A percentile compares a stretch with the other conserved stretches of the same genome.
Conservation (phyloP, 1,140 invertebrate genomes). For the Pseudoatta argentina region DNA sequence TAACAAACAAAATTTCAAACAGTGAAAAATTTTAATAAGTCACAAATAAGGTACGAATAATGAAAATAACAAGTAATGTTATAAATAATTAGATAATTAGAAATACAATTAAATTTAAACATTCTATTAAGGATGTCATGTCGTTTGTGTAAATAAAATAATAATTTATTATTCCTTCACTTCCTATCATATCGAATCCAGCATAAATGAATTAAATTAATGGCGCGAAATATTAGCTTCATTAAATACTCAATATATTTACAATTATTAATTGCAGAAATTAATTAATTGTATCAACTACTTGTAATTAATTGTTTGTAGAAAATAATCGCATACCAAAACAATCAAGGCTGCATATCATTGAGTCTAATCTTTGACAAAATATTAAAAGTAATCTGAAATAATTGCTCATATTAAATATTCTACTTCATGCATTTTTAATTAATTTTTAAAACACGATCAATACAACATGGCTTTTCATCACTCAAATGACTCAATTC, state of each 20-base stretch:
- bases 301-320: slow-evolving; percentile 6
- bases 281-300: not conserved
- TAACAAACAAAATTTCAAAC: not conserved
- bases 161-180: not conserved
- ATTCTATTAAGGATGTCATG: not conserved
- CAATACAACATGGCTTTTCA: not conserved
- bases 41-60: not conserved
- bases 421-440: not conserved
- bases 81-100: not conserved
- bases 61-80: not conserved
- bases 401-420: not conserved
- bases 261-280: not conserved
- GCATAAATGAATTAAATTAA: not conserved
- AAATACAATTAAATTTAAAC: slow-evolving; percentile 1
- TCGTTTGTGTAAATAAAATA: not conserved
- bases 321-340: not conserved
- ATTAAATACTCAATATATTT: not conserved
- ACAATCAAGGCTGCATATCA: not conserved
- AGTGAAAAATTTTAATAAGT: not conserved
- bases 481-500: not conserved
- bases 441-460: not conserved
- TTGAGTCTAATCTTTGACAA: not conserved
- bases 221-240: not conserved
- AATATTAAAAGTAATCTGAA: not conserved
- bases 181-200: not conserved